Conservation (phyloP, 2,888 invertebrate species). For the Thereva nobilitata region DNA sequence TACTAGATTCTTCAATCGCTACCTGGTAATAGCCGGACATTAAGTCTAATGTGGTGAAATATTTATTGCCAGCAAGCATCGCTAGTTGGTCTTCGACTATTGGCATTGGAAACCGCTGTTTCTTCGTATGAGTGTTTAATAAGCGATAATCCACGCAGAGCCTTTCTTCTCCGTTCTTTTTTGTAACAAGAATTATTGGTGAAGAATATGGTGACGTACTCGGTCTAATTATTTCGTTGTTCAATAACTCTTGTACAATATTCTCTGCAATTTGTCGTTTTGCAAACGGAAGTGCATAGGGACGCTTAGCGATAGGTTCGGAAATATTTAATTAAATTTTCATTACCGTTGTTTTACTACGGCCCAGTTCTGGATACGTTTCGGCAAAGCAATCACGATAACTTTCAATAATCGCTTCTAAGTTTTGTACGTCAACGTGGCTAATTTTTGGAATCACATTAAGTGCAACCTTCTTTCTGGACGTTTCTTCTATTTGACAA, state of each 20-base stretch:
- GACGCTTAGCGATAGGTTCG: no score
- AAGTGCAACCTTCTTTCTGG: background rate
- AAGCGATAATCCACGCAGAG: slow-evolving; percentile 1
- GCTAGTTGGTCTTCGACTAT: background rate
- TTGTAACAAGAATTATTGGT: slow-evolving; percentile 1
- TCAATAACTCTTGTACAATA: background rate
- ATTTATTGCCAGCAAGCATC: background rate
- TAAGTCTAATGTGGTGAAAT: slow-evolving; percentile 2
- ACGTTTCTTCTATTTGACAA: background rate
- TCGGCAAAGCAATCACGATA: slow-evolving; percentile 8
- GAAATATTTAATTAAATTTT: background rate
- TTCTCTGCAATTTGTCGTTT: background rate
- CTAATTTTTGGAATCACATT: background rate
- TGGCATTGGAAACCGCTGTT: background rate
- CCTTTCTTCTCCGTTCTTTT: slow-evolving; percentile 1
- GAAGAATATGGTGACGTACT: background rate
- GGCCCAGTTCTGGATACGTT: background rate
- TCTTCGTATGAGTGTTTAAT: background rate
- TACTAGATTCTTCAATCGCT: background rate
- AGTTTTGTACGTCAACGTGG: background rate
- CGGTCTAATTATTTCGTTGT: background rate
- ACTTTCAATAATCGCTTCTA: background rate
- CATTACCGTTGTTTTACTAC: background rate
- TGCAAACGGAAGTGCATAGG: slow-evolving; percentile 1
- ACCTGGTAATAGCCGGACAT: slow-evolving; percentile 12